Conservation (phyloP, 2,888 invertebrate genomes). For the Toxonevra muliebris region DNA sequence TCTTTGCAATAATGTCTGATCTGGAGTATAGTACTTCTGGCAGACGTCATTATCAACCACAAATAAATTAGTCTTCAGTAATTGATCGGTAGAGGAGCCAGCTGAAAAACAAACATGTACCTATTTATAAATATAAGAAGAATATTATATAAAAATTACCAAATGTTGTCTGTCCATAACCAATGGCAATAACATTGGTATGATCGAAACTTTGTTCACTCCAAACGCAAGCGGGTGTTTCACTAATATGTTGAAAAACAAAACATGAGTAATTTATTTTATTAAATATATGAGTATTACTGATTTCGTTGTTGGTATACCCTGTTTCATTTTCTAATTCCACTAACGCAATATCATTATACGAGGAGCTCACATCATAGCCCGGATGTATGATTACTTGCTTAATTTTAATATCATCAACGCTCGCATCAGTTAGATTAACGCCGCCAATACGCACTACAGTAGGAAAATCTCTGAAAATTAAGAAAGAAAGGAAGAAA, state of each 20-base stretch:
- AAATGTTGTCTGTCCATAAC: constrained; percentile 43
- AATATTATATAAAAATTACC: constrained; percentile 20
- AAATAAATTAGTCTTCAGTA: constrained; percentile 37
- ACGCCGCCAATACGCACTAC: constrained; percentile 39
- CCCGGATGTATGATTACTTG: constrained; percentile 37
- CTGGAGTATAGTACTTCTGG: constrained; percentile 31
- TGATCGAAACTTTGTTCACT: constrained; percentile 26
- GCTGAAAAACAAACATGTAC: constrained; percentile 21
- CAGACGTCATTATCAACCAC: constrained; percentile 36
- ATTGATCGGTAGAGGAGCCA: constrained; percentile 32
- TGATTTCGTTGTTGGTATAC: constrained; percentile 19
- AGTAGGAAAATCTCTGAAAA: constrained; percentile 34
- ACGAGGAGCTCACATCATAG: constrained; percentile 33
- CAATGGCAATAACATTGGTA: constrained; percentile 39
- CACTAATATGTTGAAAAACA: constrained; percentile 15
- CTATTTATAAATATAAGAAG: no score
- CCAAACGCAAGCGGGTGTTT: constrained; percentile 36
- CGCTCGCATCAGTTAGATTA: constrained; percentile 38
- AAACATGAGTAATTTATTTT: neutral
- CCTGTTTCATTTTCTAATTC: constrained; percentile 37
- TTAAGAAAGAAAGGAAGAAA: neutral
- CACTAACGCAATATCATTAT: constrained; percentile 45
- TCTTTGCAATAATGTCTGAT: constrained; percentile 21
- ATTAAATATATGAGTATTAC: neutral
- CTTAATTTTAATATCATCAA: constrained; percentile 29